phyloP scores from a whole-genome alignment of 2,113 vertebrate species.

The Centropristis striata region DNA sequence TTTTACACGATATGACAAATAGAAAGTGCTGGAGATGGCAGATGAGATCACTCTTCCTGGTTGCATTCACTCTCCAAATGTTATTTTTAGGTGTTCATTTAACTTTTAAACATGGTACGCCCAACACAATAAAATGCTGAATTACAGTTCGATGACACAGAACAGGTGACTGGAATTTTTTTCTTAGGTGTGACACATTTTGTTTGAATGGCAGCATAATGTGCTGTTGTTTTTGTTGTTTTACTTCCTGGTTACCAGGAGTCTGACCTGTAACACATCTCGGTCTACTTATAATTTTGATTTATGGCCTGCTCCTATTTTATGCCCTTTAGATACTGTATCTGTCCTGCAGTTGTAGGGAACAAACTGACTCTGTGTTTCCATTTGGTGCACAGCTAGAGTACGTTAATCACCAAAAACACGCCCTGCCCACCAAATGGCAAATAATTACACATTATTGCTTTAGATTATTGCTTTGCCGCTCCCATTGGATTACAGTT shows the following conservation, averaged over 20 bases:
- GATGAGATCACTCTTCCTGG: slow-evolving; percentile 19
- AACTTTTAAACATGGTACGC: background rate
- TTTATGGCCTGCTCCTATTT: slow-evolving; percentile 15
- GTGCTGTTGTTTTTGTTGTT: slow-evolving; percentile 40
- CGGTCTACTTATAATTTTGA: slow-evolving; percentile 24
- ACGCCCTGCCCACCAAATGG: slow-evolving; percentile 19
- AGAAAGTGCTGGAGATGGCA: background rate
- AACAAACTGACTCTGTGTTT: slow-evolving; percentile 33
- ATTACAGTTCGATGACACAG: slow-evolving; percentile 30
- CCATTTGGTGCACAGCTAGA: background rate
- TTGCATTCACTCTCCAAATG: slow-evolving; percentile 1
- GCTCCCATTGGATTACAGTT: slow-evolving; percentile 33
- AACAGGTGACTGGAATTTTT: slow-evolving; percentile 22
- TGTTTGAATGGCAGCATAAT: slow-evolving; percentile 43
- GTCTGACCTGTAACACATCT: slow-evolving; percentile 22
- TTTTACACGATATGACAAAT: slow-evolving; percentile 6
- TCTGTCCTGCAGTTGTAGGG: background rate
- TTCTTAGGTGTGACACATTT: slow-evolving; percentile 31
- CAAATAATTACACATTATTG: slow-evolving; percentile 37
- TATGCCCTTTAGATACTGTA: background rate
- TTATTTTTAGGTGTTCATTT: slow-evolving; percentile 49
- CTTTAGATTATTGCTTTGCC: slow-evolving; percentile 21
- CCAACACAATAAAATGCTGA: background rate
- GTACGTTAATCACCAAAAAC: slow-evolving; percentile 19
- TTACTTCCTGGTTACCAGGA: slow-evolving; percentile 58